These are phyloP conservation scores for Drosophila malerkotliana DNA, from an alignment of 1,140 invertebrate species.

Conservation along the genomic window DNA sequence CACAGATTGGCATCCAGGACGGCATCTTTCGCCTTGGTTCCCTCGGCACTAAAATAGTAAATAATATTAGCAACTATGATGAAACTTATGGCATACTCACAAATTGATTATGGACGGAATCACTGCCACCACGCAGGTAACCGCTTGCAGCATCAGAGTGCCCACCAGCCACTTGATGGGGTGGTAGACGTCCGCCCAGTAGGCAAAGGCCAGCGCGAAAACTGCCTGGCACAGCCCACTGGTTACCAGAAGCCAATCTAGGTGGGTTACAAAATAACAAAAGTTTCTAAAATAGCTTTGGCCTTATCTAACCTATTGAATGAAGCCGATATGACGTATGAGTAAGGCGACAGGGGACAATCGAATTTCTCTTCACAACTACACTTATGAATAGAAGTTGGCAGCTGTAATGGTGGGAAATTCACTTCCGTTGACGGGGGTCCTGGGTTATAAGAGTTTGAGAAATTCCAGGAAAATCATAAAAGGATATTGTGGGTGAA, in stretches of 20 bases:
- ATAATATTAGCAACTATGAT: neutral
- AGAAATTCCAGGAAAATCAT: neutral
- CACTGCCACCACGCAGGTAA: constrained; percentile 85
- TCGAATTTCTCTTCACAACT: neutral
- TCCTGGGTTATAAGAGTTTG: neutral
- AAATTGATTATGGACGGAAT: constrained; percentile 85
- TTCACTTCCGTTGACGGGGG: constrained; percentile 7
- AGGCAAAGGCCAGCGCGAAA: constrained; percentile 85
- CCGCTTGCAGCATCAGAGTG: constrained; percentile 86
- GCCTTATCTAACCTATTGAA: constrained; percentile 27
- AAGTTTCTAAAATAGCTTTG: neutral
- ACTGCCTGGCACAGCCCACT: constrained; percentile 85
- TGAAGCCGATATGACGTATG: constrained; percentile 38
- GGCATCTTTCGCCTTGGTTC: constrained; percentile 41
- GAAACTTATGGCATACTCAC: constrained; percentile 43
- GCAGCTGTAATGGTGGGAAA: constrained; percentile 13
- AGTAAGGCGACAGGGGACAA: constrained; percentile 23
- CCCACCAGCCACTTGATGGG: constrained; percentile 86
- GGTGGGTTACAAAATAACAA: constrained; percentile 1
- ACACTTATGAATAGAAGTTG: neutral
- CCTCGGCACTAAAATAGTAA: constrained; percentile 45
- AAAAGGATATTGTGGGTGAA: neutral
- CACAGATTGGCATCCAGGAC: constrained; percentile 63
- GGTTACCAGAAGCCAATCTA: constrained; percentile 86
- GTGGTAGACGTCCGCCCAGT: constrained; percentile 87